Evolutionary conservation across 2,888 invertebrate species (phyloP), one percentile per base, ranked within the genome.

Genomic region (Spisula solida): DNA sequence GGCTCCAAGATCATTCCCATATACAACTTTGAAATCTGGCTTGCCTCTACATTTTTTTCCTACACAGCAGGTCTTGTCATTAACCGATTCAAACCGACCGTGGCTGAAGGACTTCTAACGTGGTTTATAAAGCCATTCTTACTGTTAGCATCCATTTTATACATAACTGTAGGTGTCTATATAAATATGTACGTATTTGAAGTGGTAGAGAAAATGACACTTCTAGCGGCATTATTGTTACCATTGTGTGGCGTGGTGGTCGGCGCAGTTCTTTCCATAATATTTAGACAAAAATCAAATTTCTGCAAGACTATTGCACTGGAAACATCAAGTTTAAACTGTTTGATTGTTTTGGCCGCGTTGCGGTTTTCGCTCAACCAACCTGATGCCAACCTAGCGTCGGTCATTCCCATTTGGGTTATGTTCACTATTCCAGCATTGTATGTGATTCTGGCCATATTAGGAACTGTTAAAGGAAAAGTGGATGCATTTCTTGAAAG

Each of bases 151-250:
- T 94, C 95, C 86, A 96, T 96, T 81, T 93, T 96, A 75, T 96
- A 96, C 91, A 94, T 96, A 88, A 96, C 96, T n/a, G 93, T 96
- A 18, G 96, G 96, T 85, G 95, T 96, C 70, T 96, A 96, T 93
- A 96, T 96, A 91, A 96, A 96, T 93, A 95, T 96, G 94, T 96
- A 96, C 89, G 95, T 96, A 88, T 96, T 96, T 91, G 94, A 95
- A 82, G 90, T 93, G 70, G 92, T 95, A 31, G 94, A 95, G 87
- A 90, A 92, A n/a, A 93, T 92, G 88, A 93, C 94, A 18, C 92
- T 95, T 41, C 82, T 95, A 31, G 95, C 95, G 20, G 95, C 95
- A 25, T 86, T 94, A 82, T 89, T 95, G 31, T 90, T 96, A 66
- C 95, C 96, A 48, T 85, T 95, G 14, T 92, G 93, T 85, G 96